Base-by-base conservation (phyloP, 2,113 vertebrate species). In the Aphyosemion australe region DNA sequence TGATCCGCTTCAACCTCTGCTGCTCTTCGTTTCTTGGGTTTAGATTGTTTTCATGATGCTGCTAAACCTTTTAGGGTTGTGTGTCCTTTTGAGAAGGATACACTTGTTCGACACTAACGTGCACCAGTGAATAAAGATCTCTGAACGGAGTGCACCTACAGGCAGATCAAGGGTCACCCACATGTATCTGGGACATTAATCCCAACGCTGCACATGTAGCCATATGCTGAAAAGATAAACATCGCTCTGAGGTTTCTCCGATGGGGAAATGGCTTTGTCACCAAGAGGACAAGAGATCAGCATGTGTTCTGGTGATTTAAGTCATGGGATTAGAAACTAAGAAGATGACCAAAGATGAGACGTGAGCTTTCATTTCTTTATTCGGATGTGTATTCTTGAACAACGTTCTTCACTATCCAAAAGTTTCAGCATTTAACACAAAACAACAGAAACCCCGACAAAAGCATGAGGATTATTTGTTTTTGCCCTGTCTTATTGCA, bases 301-400 rank as follows among this genome's bases (percentile, higher is more conserved):
- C 80, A 69, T 85, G 58, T 72, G 51, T 42, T 14, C 18, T 62
- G 54, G 54, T 79, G 73, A 81, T 79, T 84, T 73, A 84, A 82
- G 64, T 59, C 73, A 62, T 42, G 2, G 56, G 80, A 82, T 86
- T 84, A 84, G 48, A 76, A 84, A 84, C 70, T 84, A 84, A 86
- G 69, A 72, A 62, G 71, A 86, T 76, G 74, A 79, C 80, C 60
- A 71, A 59, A 67, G 49, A 81, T 78, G 76, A 85, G 80, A 65
- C 19, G 61, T 74, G 70, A 74, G 72, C 70, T 75, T 81, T 82
- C 76, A 66, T 66, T 65, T 13, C 5, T 62, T n/a, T n/a, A n/a
- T n/a, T n/a, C n/a, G 69, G 63, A 57, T 63, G 12, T 42, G 4
- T 42, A 3, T 42, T 42, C 41, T 12, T 42, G 9, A 12, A 11